Percentiles rank a stretch among this genome's conserved stretches.
Conservation (phyloP, 2,888 invertebrate genomes). For the Beris morrisii region DNA sequence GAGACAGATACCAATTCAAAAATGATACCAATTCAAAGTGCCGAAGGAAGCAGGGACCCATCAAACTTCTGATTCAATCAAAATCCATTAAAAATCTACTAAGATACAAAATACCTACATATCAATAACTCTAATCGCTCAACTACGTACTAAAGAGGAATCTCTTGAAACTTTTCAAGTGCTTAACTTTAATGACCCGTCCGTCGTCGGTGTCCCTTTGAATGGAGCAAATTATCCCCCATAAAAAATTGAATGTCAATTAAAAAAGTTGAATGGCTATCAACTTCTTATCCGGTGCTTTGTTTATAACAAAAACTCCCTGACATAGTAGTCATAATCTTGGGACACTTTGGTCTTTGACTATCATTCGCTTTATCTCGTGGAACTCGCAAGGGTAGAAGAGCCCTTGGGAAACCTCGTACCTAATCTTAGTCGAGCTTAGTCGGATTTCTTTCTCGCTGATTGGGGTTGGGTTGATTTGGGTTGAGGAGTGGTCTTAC, state of each 20-base stretch:
- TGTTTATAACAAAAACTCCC: not conserved
- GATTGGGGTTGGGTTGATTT: no score
- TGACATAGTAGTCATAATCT: conserved; percentile 26
- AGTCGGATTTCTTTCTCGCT: no score
- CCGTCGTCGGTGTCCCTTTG: conserved; percentile 17
- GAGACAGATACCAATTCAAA: no score
- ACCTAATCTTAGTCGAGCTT: no score
- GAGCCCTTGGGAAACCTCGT: no score
- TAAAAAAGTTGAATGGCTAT: conserved; percentile 27
- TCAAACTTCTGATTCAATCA: conserved; percentile 15
- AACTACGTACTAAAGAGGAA: conserved; percentile 14
- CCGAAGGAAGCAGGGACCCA: no score
- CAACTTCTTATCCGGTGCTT: conserved; percentile 14
- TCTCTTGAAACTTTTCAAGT: conserved; percentile 20
- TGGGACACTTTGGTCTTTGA: conserved; percentile 11
- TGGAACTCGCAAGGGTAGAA: no score
- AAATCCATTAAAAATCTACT: conserved; percentile 13
- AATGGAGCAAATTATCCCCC: conserved; percentile 22
- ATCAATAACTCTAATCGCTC: conserved; percentile 23
- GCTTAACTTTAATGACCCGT: conserved; percentile 29
- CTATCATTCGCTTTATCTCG: not conserved
- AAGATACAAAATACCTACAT: conserved; percentile 5
- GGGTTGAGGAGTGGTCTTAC: no score
- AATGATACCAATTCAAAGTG: no score
- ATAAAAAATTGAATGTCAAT: conserved; percentile 33